phyloP scores from a whole-genome alignment of 1,140 invertebrate genomes.

The Ladona fulva region DNA sequence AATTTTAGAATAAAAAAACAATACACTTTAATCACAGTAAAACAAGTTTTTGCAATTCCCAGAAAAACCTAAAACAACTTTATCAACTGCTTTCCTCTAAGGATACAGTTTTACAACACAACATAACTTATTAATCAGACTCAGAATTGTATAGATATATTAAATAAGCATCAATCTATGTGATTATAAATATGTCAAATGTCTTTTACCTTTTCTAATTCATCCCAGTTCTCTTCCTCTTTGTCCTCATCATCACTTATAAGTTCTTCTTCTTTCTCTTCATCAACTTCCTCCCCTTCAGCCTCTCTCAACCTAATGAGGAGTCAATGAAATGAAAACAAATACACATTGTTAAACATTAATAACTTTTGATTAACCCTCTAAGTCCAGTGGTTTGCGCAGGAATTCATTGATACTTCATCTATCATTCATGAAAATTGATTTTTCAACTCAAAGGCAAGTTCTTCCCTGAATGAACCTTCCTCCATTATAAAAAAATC shows the following conservation, averaged over 20 bases:
- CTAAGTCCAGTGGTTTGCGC: neutral
- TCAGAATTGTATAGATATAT: no score
- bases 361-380: no score
- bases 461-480: neutral
- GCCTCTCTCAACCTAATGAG: conserved; percentile 12
- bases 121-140: no score
- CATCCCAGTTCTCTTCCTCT: conserved; percentile 37
- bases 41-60: no score
- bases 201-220: conserved; percentile 35
- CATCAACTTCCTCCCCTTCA: conserved; percentile 18
- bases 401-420: neutral
- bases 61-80: no score
- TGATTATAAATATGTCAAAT: no score
- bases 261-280: conserved; percentile 16
- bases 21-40: no score
- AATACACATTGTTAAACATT: no score
- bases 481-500: neutral
- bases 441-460: neutral
- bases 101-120: no score
- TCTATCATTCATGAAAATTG: neutral
- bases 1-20: no score
- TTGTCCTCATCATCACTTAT: conserved; percentile 33
- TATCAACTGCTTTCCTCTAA: no score
- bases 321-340: neutral
- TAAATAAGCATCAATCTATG: no score